phyloP scores from a whole-genome alignment of 2,797 vertebrate species.

The Esox masquinongy region DNA sequence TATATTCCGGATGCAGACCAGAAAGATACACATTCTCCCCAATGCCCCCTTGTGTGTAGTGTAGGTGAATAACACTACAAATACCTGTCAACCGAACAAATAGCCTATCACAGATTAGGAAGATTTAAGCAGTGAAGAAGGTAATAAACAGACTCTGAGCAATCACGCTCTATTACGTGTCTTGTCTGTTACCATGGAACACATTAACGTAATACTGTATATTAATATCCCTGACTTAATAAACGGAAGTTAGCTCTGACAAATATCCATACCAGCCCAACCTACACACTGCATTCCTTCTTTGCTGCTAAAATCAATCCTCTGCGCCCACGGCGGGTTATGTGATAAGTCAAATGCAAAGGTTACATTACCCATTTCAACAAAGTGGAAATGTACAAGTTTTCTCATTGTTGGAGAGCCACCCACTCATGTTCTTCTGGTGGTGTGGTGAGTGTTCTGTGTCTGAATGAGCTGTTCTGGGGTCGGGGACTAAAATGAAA shows the following conservation, averaged over 20 bases:
- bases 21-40: neutral
- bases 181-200: slow-evolving; percentile 22
- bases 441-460: slow-evolving; percentile 11
- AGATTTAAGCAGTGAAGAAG: neutral
- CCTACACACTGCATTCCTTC: slow-evolving; percentile 6
- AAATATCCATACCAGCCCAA: slow-evolving; percentile 8
- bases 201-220: neutral
- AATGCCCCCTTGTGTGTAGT: neutral
- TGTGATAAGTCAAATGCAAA: slow-evolving; percentile 18
- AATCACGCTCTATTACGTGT: slow-evolving; percentile 40
- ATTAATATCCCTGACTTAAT: neutral
- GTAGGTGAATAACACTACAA: neutral
- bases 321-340: slow-evolving; percentile 17
- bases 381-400: slow-evolving; percentile 55
- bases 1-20: neutral
- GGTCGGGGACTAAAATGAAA: slow-evolving; percentile 8
- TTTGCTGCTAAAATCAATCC: slow-evolving; percentile 20
- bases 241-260: slow-evolving; percentile 2
- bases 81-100: too few species aligned
- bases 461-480: neutral
- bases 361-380: slow-evolving; percentile 45
- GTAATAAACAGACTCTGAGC: slow-evolving; percentile 4
- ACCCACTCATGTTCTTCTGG: slow-evolving; percentile 41
- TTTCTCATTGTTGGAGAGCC: slow-evolving; percentile 34
- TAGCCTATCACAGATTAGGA: neutral